Conservation (phyloP, 2,888 invertebrate genomes). For the Pediacus dermestoides region DNA sequence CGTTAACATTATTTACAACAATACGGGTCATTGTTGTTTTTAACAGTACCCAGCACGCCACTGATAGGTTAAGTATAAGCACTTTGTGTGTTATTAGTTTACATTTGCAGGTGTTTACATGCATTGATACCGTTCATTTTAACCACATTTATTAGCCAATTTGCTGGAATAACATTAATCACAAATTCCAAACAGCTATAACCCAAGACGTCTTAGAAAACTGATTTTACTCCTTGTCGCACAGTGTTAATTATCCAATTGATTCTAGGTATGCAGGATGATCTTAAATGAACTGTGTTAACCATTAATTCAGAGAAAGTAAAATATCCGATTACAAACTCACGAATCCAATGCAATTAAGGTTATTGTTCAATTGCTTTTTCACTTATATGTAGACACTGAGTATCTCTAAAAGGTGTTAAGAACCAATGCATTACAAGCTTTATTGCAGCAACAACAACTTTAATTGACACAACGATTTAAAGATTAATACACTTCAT, state of each 20-base stretch:
- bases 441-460: conserved; percentile 7
- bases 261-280: not conserved
- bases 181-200: too few relatives aligned
- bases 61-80: conserved; percentile 1
- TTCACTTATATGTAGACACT: conserved; percentile 11
- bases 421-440: conserved; percentile 19
- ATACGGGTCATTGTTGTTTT: conserved; percentile 3
- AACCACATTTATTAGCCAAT: conserved; percentile 2
- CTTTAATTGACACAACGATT: conserved; percentile 9
- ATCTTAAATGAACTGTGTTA: not conserved
- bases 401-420: conserved; percentile 20
- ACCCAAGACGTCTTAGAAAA: too few relatives aligned
- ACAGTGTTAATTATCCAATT: not conserved
- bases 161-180: too few relatives aligned
- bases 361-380: conserved; percentile 2
- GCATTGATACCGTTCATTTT: conserved; percentile 2
- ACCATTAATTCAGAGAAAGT: not conserved
- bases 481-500: conserved; percentile 5
- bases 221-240: too few relatives aligned
- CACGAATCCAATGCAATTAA: conserved; percentile 2
- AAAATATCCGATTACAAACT: conserved; percentile 5
- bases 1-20: conserved; percentile 2
- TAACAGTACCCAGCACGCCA: not conserved
- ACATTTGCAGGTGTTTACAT: conserved; percentile 4
- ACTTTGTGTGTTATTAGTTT: too few relatives aligned